Evolutionary conservation across 2,797 vertebrate species (phyloP).

Genomic region (Argya squamiceps): DNA sequence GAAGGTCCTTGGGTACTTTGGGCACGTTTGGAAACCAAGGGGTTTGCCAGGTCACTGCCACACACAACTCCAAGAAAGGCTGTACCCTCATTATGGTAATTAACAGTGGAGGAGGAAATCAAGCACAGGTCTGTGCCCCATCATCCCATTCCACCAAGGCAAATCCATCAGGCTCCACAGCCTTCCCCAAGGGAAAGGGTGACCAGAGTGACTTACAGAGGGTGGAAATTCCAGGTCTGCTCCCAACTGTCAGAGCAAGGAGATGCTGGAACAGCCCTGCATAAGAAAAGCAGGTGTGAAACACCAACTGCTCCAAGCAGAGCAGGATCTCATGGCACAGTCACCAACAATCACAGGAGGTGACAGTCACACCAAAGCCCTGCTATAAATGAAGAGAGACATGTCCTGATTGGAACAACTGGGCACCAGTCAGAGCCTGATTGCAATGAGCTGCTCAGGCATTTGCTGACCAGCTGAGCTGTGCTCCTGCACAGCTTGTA

Average conservation of each 20-base stretch:
- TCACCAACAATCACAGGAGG: neutral
- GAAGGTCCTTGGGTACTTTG: neutral
- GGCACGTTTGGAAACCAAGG: accelerated
- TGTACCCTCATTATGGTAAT: neutral
- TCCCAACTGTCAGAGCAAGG: neutral
- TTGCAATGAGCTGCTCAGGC: neutral
- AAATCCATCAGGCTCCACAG: neutral
- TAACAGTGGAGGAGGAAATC: neutral
- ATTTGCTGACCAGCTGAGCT: neutral
- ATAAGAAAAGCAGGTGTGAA: neutral
- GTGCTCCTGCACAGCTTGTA: neutral
- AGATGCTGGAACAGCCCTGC: neutral
- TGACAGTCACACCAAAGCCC: neutral
- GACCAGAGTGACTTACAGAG: neutral
- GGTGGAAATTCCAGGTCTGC: neutral
- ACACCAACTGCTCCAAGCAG: neutral
- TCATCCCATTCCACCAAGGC: neutral
- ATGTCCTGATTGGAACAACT: neutral
- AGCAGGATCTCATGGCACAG: neutral
- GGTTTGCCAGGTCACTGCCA: neutral
- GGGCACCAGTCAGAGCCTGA: neutral
- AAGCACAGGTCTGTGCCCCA: neutral
- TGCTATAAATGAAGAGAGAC: neutral
- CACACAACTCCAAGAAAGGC: neutral
- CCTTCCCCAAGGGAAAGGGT: neutral